Conservation (phyloP, 2,888 invertebrate genomes). For the Polyploca ridens region DNA sequence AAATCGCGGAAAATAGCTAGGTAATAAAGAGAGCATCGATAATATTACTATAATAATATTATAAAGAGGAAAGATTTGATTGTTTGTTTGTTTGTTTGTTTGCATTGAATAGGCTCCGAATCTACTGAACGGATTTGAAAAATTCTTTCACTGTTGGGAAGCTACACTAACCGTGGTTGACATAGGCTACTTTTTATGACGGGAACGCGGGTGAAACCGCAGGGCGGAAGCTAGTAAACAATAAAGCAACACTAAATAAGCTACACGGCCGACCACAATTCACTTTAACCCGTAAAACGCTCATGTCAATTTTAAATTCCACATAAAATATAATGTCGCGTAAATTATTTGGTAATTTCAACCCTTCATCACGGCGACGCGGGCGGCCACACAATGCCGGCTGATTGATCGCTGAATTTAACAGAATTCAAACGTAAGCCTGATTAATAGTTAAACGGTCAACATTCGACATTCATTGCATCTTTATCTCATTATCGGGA, state of each 20-base stretch:
- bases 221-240: neutral
- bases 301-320: constrained; percentile 22
- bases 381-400: constrained; percentile 34
- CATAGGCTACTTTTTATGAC: too few species aligned
- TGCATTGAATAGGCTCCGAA: too few species aligned
- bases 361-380: constrained; percentile 18
- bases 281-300: neutral
- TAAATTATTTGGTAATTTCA: constrained; percentile 25
- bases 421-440: constrained; percentile 36
- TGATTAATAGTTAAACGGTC: constrained; percentile 40
- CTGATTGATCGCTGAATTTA: constrained; percentile 49
- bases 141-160: too few species aligned
- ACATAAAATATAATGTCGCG: constrained; percentile 24
- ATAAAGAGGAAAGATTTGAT: too few species aligned
- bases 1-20: too few species aligned
- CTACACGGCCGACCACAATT: neutral
- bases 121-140: too few species aligned
- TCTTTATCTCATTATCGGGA: constrained; percentile 34
- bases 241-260: constrained; percentile 1
- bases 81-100: too few species aligned
- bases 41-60: too few species aligned
- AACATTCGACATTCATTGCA: constrained; percentile 25
- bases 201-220: too few species aligned
- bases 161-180: too few species aligned
- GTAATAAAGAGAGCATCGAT: too few species aligned